Evolutionary conservation across 2,797 vertebrate genomes (phyloP), one percentile per base, ranked within the genome.

Genomic region (Poeciliopsis gracilis): DNA sequence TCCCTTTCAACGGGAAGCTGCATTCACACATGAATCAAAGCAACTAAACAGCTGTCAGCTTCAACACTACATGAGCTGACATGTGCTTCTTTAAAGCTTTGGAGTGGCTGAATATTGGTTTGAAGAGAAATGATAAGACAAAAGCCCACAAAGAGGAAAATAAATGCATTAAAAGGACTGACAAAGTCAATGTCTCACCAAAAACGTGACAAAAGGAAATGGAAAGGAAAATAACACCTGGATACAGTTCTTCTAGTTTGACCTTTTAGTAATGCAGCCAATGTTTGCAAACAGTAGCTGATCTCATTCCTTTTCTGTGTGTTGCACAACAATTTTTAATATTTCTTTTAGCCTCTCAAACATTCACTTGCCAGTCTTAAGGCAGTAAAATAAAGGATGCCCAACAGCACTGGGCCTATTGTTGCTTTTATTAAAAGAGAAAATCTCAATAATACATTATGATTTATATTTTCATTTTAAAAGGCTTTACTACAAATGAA

Each of bases 41-140:
- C 80, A 75, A 88, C 80, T 86, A 87, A 87, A 83, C 77, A 79
- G 77, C 80, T 83, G 88, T 89, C 84, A 46, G 16, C 66, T 57
- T 83, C 82, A 69, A 55, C 18, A 59, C 67, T 75, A 57, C 69
- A 63, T 20, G 15, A 55, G 46, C 36, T 11, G 74, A 55, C 38
- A 71, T 72, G 51, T 59, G 30, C 16, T 45, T 61, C 84, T 53
- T 49, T 49, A 20, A 23, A 45, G 82, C 69, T 79, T 82, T 84
- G 75, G 76, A 82, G 69, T 25, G 45, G 75, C 43, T 5, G 55
- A 9, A 25, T 41, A 30, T 12, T 38, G 47, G 76, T 86, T 79
- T 84, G 73, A 81, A 83, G 79, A 38, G 41, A 69, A 20, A 84
- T 79, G 4, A 55, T 6, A 4, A 69, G 51, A 25, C 78, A 83